Percentiles rank a stretch among this genome's conserved stretches.
Conservation (phyloP, 2,113 vertebrate species). For the Promerops cafer region DNA sequence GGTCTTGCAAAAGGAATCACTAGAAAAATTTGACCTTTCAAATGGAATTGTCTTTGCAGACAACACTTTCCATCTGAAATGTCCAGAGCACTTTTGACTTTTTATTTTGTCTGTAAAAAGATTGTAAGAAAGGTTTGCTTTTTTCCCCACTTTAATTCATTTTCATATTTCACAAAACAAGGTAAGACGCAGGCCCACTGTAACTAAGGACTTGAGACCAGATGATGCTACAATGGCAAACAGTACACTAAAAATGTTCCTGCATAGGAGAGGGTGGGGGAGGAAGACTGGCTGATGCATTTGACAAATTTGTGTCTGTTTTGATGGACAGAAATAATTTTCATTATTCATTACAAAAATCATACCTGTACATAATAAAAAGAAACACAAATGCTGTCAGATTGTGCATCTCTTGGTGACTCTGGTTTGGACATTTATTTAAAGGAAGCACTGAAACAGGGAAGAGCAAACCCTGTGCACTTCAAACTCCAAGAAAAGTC, state of each 20-base stretch:
- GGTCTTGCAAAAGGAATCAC: background rate
- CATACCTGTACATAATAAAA: background rate
- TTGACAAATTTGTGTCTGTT: background rate
- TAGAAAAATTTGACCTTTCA: background rate
- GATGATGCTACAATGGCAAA: background rate
- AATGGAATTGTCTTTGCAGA: background rate
- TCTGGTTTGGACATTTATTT: background rate
- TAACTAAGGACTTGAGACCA: background rate
- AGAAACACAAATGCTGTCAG: background rate
- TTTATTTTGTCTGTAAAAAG: background rate
- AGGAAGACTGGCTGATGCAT: background rate
- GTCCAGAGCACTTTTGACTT: background rate
- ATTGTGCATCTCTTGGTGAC: background rate
- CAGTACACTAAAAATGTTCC: background rate
- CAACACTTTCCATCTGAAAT: background rate
- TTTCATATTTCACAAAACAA: background rate
- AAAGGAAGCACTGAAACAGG: conserved; percentile 18
- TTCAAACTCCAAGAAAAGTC: background rate
- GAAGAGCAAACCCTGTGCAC: background rate
- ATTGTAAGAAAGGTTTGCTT: background rate
- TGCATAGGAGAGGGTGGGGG: background rate
- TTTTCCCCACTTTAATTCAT: background rate
- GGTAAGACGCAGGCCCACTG: background rate
- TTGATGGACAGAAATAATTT: background rate
- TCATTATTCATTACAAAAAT: background rate